These are phyloP conservation scores for Phaetusa simplex DNA, from an alignment of 2,113 vertebrate species.

Conservation along the genomic window DNA sequence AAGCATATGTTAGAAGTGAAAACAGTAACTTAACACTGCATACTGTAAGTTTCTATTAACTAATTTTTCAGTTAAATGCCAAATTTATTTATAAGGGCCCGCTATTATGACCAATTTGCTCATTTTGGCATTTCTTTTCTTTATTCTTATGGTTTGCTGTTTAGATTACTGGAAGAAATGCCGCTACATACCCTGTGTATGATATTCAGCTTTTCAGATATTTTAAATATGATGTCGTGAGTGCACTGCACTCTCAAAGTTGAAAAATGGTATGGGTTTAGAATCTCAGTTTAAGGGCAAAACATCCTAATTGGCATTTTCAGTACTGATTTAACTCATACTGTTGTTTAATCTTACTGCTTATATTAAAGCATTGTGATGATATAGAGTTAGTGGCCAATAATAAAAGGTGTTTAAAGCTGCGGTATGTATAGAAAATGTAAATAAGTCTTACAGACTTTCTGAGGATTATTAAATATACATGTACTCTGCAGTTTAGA, in stretches of 20 bases:
- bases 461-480: constrained; percentile 75
- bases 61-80: constrained; percentile 59
- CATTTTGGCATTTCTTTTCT: constrained; percentile 25
- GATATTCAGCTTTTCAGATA: constrained; percentile 15
- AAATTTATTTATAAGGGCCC: constrained; percentile 56
- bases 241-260: not conserved
- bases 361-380: constrained; percentile 54
- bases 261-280: not conserved
- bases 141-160: not conserved
- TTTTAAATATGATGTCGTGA: not conserved
- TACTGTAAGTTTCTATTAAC: constrained; percentile 29
- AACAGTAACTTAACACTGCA: constrained; percentile 6
- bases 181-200: not conserved
- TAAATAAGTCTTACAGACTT: constrained; percentile 68
- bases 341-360: not conserved
- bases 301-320: not conserved
- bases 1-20: constrained; percentile 60
- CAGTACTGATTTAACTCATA: not conserved
- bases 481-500: constrained; percentile 59
- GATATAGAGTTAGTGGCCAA: constrained; percentile 37
- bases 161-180: not conserved
- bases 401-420: constrained; percentile 69
- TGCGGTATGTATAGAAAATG: constrained; percentile 49
- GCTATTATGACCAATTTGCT: not conserved
- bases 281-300: not conserved